Conservation (phyloP, 2,113 vertebrate genomes). For the Aspiorhynchus laticeps region DNA sequence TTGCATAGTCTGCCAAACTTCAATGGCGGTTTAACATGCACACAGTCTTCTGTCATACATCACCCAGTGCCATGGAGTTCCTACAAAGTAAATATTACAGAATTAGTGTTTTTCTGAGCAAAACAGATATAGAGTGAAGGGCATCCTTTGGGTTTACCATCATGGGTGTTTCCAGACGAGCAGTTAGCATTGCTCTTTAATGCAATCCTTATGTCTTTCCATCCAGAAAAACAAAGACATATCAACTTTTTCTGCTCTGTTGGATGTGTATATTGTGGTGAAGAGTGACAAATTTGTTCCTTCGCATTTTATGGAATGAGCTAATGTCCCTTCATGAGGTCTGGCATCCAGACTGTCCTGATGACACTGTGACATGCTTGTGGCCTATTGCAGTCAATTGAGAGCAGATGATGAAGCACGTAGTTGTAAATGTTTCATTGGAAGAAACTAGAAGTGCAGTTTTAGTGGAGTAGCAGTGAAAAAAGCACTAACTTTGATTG, state of each 20-base stretch:
- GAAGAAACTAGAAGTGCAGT: background rate
- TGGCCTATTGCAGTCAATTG: background rate
- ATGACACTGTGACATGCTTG: constrained; percentile 12
- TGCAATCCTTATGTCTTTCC: background rate
- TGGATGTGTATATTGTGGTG: constrained; percentile 17
- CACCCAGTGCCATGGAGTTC: background rate
- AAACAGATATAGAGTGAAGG: background rate
- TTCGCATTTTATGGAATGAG: constrained; percentile 1
- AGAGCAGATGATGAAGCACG: background rate
- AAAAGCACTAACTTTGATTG: background rate
- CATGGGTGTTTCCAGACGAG: background rate
- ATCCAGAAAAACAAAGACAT: background rate
- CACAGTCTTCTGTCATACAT: background rate
- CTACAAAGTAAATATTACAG: constrained; percentile 6
- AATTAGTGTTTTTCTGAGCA: background rate
- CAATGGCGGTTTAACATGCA: background rate
- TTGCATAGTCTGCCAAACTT: background rate
- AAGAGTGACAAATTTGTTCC: background rate
- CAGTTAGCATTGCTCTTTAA: background rate
- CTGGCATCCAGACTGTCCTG: background rate
- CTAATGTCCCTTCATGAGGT: constrained; percentile 14
- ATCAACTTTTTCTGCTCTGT: background rate
- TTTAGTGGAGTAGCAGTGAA: background rate
- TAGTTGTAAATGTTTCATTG: background rate
- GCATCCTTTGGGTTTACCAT: background rate